phyloP scores from a whole-genome alignment of 2,797 vertebrate species.

The Mormyrops attenuatus region DNA sequence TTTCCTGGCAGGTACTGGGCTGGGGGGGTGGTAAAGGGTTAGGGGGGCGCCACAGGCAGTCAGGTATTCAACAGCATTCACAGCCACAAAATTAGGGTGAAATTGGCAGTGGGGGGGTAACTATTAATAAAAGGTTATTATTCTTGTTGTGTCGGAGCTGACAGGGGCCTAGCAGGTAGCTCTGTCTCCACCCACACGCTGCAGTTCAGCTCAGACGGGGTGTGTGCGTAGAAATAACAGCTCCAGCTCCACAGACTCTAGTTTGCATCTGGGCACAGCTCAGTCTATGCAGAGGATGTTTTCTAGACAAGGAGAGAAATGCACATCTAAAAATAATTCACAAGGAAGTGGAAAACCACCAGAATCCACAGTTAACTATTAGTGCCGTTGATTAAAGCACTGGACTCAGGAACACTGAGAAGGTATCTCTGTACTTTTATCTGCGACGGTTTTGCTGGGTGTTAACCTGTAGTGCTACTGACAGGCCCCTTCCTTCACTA shows the following conservation, averaged over 20 bases:
- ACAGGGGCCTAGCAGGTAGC: neutral
- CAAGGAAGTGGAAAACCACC: neutral
- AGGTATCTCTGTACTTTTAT: neutral
- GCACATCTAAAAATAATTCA: neutral
- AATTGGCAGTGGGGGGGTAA: neutral
- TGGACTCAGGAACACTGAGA: neutral
- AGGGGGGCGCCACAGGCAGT: neutral
- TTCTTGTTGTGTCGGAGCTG: neutral
- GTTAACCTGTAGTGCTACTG: neutral
- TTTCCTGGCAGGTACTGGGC: neutral
- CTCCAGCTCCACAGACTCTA: neutral
- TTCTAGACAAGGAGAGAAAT: neutral
- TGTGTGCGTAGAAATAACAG: neutral
- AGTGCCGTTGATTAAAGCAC: neutral
- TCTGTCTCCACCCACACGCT: neutral
- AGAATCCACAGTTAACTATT: neutral
- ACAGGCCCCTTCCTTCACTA: neutral
- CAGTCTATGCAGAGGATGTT: neutral
- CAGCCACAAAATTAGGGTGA: neutral
- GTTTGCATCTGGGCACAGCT: neutral
- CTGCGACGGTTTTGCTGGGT: neutral
- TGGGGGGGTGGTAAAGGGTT: neutral
- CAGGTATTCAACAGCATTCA: neutral
- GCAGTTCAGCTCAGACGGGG: neutral
- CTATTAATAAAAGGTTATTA: slow-evolving; percentile 11